Evolutionary conservation across 2,797 vertebrate genomes (phyloP).

Genomic region (Crenichthys baileyi): DNA sequence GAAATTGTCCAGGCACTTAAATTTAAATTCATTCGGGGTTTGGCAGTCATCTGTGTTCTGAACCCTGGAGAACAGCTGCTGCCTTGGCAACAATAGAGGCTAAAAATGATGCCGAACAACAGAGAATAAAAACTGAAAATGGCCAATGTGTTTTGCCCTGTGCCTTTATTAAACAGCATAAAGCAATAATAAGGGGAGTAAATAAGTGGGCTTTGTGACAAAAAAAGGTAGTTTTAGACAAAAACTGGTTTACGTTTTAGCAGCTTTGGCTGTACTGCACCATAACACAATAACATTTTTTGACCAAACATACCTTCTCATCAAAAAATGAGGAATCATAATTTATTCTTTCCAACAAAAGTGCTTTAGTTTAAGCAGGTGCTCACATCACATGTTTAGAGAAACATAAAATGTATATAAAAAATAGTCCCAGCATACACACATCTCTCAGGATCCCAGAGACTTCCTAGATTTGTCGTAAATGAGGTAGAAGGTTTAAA

Average conservation of each 20-base stretch:
- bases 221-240: constrained; percentile 11
- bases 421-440: background rate
- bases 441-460: background rate
- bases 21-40: constrained; percentile 63
- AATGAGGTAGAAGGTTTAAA: background rate
- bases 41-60: constrained; percentile 41
- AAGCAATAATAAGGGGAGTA: constrained; percentile 36
- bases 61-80: constrained; percentile 64
- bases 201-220: background rate
- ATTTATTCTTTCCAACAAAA: background rate
- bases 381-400: background rate
- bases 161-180: constrained; percentile 49
- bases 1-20: constrained; percentile 59
- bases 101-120: constrained; percentile 58
- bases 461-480: too few relatives aligned
- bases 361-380: background rate
- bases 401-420: background rate
- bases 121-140: constrained; percentile 44
- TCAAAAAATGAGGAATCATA: background rate
- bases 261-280: constrained; percentile 12
- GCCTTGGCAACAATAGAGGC: constrained; percentile 67
- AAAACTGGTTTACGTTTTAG: constrained; percentile 28
- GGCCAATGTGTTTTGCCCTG: constrained; percentile 37
- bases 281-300: background rate
- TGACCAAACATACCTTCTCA: background rate